A percentile compares a stretch with the other conserved stretches of the same genome.
These are phyloP conservation scores for Phaonia tiefii DNA, from an alignment of 2,888 invertebrate species.

Conservation along the genomic window DNA sequence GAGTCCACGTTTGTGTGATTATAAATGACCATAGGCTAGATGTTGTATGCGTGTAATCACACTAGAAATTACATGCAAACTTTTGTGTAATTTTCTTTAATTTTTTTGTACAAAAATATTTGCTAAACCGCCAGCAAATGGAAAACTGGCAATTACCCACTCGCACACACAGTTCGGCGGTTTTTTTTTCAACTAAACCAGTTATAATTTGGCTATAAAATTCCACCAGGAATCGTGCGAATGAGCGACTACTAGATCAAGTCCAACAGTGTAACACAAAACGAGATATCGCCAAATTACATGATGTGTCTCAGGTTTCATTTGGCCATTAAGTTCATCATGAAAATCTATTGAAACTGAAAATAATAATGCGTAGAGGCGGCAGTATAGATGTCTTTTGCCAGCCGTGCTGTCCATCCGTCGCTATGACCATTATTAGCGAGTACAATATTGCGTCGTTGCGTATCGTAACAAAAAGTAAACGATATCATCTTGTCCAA, in stretches of 20 bases:
- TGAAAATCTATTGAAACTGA: conserved; percentile 54
- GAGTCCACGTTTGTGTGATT: not conserved
- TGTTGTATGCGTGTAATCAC: conserved; percentile 34
- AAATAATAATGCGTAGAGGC: conserved; percentile 64
- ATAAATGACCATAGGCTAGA: no score
- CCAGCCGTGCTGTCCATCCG: conserved; percentile 1
- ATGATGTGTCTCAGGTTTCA: conserved; percentile 29
- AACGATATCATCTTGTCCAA: not conserved
- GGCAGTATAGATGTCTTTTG: conserved; percentile 22
- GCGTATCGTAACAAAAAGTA: not conserved
- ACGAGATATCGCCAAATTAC: conserved; percentile 22
- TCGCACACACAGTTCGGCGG: conserved; percentile 10
- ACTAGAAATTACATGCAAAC: conserved; percentile 25
- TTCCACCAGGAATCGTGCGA: conserved; percentile 18
- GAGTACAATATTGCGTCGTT: no score
- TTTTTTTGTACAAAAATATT: not conserved
- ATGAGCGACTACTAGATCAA: no score
- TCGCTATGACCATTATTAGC: not conserved
- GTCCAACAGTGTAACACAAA: conserved; percentile 8
- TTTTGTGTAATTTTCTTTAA: conserved; percentile 9
- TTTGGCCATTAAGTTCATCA: not conserved
- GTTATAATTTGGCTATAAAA: not conserved
- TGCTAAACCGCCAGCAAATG: conserved; percentile 25
- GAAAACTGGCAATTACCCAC: conserved; percentile 47
- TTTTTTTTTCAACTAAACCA: no score